Conservation (phyloP, 2,113 vertebrate genomes). For the Cynoglossus semilaevis region DNA sequence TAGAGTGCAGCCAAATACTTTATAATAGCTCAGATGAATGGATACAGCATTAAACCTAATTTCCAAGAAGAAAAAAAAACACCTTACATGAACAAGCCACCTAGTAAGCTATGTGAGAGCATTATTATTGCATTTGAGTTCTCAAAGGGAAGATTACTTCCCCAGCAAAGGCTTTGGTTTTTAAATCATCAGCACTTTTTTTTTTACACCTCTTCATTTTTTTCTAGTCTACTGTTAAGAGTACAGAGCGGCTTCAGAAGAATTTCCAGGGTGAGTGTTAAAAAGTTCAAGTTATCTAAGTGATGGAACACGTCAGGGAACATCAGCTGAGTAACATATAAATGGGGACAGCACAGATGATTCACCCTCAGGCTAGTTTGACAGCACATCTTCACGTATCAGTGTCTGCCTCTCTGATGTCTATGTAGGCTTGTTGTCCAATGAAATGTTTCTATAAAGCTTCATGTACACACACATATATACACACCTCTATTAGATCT, state of each 20-base stretch:
- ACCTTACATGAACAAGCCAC: conserved; percentile 19
- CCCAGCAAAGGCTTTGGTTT: conserved; percentile 9
- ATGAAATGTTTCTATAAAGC: conserved; percentile 1
- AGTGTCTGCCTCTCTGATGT: conserved; percentile 9
- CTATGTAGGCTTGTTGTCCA: conserved; percentile 21
- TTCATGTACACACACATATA: no score
- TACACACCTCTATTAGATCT: no score
- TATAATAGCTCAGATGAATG: conserved; percentile 25
- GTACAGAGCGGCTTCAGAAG: conserved; percentile 54
- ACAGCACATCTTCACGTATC: conserved; percentile 38
- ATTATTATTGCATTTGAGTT: conserved; percentile 11
- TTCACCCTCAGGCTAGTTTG: conserved; percentile 66
- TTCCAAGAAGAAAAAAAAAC: conserved; percentile 1
- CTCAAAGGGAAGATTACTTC: conserved; percentile 14
- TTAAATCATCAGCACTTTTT: conserved; percentile 30
- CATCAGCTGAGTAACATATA: conserved; percentile 75
- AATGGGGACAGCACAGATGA: conserved; percentile 62
- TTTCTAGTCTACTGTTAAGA: conserved; percentile 32
- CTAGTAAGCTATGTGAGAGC: conserved; percentile 14
- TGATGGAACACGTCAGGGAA: conserved; percentile 73
- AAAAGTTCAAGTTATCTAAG: conserved; percentile 62
- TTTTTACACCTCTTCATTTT: conserved; percentile 34
- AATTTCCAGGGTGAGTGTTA: conserved; percentile 45
- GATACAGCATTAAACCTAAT: conserved; percentile 27
- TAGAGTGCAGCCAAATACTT: conserved; percentile 36